phyloP scores from a whole-genome alignment of 2,113 vertebrate species.

The Ophthalmolycus amberensis region DNA sequence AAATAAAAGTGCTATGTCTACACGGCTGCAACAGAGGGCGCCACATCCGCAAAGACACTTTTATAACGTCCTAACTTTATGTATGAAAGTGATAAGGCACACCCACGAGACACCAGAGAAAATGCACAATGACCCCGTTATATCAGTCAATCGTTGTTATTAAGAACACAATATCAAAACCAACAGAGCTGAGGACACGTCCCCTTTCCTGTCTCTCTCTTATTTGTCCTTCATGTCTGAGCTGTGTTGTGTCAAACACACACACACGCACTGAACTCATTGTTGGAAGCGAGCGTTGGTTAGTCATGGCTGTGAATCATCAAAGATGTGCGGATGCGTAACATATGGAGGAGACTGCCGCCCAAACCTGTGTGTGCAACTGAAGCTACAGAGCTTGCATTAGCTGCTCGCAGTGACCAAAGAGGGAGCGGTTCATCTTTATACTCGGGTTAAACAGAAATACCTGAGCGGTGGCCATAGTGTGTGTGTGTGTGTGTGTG shows the following conservation, averaged over 20 bases:
- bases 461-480: background rate
- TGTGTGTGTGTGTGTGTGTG: slow-evolving; percentile 3
- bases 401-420: background rate
- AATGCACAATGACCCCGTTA: slow-evolving; percentile 5
- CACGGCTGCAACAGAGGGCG: slow-evolving; percentile 70
- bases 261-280: slow-evolving; percentile 47
- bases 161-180: slow-evolving; percentile 13
- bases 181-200: background rate
- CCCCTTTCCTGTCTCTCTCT: slow-evolving; percentile 9
- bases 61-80: background rate
- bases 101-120: slow-evolving; percentile 17
- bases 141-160: slow-evolving; percentile 19
- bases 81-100: slow-evolving; percentile 23
- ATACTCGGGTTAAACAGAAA: slow-evolving; percentile 36
- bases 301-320: slow-evolving; percentile 61
- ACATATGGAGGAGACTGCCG: slow-evolving; percentile 30
- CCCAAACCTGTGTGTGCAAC: slow-evolving; percentile 22
- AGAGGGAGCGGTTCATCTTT: slow-evolving; percentile 39
- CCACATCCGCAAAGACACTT: slow-evolving; percentile 45
- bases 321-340: slow-evolving; percentile 62
- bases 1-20: slow-evolving; percentile 34
- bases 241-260: slow-evolving; percentile 40
- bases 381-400: background rate
- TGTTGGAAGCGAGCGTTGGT: slow-evolving; percentile 44
- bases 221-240: slow-evolving; percentile 10